Evolutionary conservation across 2,888 invertebrate species (phyloP).

Genomic region (Meandrusa payeni): DNA sequence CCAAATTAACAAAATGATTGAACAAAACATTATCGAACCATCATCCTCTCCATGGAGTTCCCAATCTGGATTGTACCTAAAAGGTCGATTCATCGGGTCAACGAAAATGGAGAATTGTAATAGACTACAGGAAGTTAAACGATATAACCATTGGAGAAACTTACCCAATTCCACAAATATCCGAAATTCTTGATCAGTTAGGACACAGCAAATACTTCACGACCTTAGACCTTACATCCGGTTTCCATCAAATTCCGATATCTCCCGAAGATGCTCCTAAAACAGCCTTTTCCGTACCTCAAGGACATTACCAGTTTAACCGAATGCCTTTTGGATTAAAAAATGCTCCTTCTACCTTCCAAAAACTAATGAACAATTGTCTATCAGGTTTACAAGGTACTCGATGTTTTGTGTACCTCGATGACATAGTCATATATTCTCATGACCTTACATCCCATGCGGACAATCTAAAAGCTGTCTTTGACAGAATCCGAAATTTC

Average conservation of each 20-base stretch:
- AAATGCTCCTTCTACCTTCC: constrained; percentile 27
- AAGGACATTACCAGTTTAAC: constrained; percentile 25
- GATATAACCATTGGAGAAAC: constrained; percentile 28
- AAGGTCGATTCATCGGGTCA: constrained; percentile 23
- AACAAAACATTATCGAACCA: constrained; percentile 31
- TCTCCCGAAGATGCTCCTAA: constrained; percentile 19
- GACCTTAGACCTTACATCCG: constrained; percentile 3
- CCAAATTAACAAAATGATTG: constrained; percentile 31
- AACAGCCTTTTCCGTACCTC: constrained; percentile 29
- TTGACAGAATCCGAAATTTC: neutral
- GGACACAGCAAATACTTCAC: constrained; percentile 31
- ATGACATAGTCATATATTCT: neutral
- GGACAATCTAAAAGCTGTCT: neutral
- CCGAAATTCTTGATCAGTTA: constrained; percentile 30
- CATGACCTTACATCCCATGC: neutral
- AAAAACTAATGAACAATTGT: constrained; percentile 25
- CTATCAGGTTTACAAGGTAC: neutral
- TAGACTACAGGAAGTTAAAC: too few species aligned
- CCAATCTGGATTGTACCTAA: constrained; percentile 27
- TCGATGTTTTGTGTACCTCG: neutral
- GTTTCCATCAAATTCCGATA: constrained; percentile 25
- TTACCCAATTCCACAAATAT: constrained; percentile 29
- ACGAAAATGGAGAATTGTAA: constrained; percentile 19
- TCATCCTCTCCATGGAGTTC: neutral
- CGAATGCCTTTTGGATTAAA: constrained; percentile 25